Evolutionary conservation across 2,888 invertebrate species (phyloP).

Genomic region (Serripes groenlandicus): DNA sequence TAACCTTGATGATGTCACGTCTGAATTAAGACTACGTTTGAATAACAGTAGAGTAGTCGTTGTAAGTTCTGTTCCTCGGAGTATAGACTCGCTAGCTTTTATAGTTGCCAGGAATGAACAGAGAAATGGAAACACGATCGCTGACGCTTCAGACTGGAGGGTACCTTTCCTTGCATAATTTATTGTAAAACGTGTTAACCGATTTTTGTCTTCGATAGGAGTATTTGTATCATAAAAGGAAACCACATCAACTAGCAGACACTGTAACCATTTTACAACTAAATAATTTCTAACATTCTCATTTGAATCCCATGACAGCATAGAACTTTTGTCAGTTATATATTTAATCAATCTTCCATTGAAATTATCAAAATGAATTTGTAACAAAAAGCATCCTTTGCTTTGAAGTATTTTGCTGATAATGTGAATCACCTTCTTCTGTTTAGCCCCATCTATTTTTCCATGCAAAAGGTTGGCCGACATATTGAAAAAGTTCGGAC

Average conservation of each 20-base stretch:
- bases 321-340: neutral
- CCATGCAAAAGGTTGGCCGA: slow-evolving; percentile 26
- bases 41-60: neutral
- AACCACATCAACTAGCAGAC: neutral
- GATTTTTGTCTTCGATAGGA: neutral
- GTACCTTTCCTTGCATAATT: neutral
- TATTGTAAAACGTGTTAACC: neutral
- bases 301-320: neutral
- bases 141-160: neutral
- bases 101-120: neutral
- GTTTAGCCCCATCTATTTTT: neutral
- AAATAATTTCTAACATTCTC: neutral
- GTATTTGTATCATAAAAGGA: neutral
- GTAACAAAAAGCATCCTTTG: neutral
- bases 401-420: neutral
- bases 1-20: neutral
- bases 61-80: neutral
- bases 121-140: neutral
- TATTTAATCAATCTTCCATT: neutral
- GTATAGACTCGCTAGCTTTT: neutral
- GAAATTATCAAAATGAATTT: neutral
- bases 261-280: neutral
- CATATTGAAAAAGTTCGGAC: slow-evolving; percentile 28
- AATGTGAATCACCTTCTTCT: neutral
- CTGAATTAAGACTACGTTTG: neutral